phyloP scores from a whole-genome alignment of 2,797 vertebrate genomes.

The Neostethus bicornis region DNA sequence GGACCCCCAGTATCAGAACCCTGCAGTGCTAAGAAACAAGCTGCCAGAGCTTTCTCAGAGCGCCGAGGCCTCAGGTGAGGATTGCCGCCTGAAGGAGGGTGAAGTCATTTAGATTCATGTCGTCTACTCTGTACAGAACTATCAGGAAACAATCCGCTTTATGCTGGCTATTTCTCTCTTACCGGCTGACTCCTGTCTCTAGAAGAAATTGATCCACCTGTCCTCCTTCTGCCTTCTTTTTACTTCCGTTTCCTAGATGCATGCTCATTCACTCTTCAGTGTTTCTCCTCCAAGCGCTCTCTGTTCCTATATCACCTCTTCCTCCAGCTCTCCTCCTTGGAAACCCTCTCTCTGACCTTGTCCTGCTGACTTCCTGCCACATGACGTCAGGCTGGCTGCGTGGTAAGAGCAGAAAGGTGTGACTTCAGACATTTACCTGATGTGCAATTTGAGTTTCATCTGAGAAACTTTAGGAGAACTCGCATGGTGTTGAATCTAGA shows the following conservation, averaged over 20 bases:
- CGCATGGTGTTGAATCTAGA: too few species aligned
- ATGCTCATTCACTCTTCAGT: slow-evolving; percentile 31
- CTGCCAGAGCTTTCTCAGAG: slow-evolving; percentile 90
- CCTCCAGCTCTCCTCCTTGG: slow-evolving; percentile 65
- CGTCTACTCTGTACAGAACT: too few species aligned
- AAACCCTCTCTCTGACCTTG: slow-evolving; percentile 74
- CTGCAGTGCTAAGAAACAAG: slow-evolving; percentile 83
- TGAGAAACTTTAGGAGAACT: too few species aligned
- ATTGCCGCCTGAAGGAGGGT: too few species aligned
- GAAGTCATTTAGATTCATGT: too few species aligned
- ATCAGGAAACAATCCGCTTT: too few species aligned
- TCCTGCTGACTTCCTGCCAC: slow-evolving; percentile 74
- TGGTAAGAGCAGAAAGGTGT: slow-evolving; percentile 72
- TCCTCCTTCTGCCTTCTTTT: not conserved
- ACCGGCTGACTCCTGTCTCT: not conserved
- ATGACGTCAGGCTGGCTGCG: slow-evolving; percentile 58
- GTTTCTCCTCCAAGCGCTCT: slow-evolving; percentile 35
- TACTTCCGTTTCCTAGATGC: slow-evolving; percentile 14
- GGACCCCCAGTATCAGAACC: slow-evolving; percentile 91
- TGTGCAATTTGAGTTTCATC: too few species aligned
- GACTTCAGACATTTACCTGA: slow-evolving; percentile 11
- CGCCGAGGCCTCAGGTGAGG: slow-evolving; percentile 87
- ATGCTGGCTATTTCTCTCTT: too few species aligned
- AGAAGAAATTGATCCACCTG: not conserved
- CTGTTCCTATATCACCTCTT: slow-evolving; percentile 36